phyloP scores from a whole-genome alignment of 2,888 invertebrate species.

The Pegoplata infirma region DNA sequence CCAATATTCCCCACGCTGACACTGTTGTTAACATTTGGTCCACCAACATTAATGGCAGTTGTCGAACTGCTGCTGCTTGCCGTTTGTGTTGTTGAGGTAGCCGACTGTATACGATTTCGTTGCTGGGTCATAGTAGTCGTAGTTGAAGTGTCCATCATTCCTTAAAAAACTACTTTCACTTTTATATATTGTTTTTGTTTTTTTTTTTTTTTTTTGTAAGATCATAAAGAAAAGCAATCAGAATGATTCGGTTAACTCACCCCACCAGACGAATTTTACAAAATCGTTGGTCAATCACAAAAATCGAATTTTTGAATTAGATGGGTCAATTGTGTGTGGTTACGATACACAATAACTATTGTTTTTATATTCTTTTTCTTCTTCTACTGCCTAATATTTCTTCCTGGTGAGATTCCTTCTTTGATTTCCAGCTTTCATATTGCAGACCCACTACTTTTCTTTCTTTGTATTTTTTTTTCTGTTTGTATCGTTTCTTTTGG shows the following conservation, averaged over 20 bases:
- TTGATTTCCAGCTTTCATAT: constrained; percentile 45
- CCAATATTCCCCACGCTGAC: constrained; percentile 30
- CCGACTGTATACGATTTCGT: constrained; percentile 64
- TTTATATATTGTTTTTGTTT: constrained; percentile 12
- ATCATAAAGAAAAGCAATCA: constrained; percentile 29
- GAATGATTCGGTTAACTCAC: constrained; percentile 15
- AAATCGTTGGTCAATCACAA: neutral
- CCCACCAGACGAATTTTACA: constrained; percentile 21
- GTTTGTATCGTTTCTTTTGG: neutral
- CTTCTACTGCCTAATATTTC: constrained; percentile 42
- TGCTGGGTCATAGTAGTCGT: constrained; percentile 64
- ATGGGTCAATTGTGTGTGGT: neutral
- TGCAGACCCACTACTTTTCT: constrained; percentile 31
- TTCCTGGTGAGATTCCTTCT: constrained; percentile 52
- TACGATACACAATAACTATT: neutral
- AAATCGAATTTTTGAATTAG: neutral
- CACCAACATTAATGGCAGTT: constrained; percentile 44
- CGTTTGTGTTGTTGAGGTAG: constrained; percentile 58
- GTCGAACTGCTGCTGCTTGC: constrained; percentile 37
- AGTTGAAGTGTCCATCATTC: constrained; percentile 66
- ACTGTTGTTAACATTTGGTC: constrained; percentile 36
- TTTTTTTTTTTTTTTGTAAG: constrained; percentile 1
- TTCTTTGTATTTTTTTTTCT: constrained; percentile 2
- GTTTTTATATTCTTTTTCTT: constrained; percentile 23
- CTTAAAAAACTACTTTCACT: neutral